These are phyloP conservation scores for Sceloporus undulatus DNA, from an alignment of 2,113 vertebrate species.

Conservation along the genomic window DNA sequence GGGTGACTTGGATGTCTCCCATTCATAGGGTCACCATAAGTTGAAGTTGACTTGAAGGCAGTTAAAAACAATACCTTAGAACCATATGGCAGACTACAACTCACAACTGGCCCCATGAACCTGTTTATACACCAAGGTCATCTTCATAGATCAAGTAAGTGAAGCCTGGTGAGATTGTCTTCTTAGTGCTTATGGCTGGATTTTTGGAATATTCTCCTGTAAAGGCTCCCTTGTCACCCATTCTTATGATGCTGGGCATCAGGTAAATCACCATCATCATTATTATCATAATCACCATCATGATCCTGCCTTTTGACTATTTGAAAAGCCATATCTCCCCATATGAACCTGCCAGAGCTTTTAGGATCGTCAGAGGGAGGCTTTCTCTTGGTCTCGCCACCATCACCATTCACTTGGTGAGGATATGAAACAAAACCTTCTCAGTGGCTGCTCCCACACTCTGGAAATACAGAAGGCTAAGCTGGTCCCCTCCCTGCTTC, in stretches of 20 bases:
- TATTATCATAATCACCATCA: too few species aligned
- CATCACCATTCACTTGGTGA: background rate
- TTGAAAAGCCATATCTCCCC: too few species aligned
- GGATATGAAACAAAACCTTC: background rate
- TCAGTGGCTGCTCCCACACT: background rate
- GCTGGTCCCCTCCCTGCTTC: too few species aligned
- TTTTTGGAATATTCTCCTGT: background rate
- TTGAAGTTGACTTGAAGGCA: too few species aligned
- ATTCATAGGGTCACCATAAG: too few species aligned
- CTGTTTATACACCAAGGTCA: background rate
- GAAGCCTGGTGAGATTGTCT: background rate
- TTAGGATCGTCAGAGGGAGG: too few species aligned
- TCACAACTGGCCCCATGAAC: background rate
- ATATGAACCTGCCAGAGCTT: too few species aligned
- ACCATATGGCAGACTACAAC: background rate
- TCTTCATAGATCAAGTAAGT: background rate
- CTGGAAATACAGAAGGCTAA: background rate
- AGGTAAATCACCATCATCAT: too few species aligned
- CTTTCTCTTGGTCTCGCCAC: too few species aligned
- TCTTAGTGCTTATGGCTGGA: too few species aligned
- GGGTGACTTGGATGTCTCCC: too few species aligned
- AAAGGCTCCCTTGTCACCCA: background rate
- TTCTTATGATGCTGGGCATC: background rate
- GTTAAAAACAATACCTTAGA: background rate
- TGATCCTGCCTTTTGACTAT: too few species aligned